A percentile compares a stretch with the other conserved stretches of the same genome.
Conservation (phyloP, 2,113 vertebrate genomes). For the Callorhinus ursinus region DNA sequence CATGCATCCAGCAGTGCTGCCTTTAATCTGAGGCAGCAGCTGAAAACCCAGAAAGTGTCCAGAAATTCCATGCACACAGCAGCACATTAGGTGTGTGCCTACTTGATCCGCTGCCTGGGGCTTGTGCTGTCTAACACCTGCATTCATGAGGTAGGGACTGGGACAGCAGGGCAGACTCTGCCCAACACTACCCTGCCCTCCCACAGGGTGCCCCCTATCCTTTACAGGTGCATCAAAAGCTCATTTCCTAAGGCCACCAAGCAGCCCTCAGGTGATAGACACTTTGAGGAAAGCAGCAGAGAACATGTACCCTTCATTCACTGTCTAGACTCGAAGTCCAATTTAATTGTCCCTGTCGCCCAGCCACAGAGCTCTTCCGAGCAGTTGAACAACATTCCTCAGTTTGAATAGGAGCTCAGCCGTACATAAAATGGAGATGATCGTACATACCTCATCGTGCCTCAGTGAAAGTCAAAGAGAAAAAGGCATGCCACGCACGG, state of each 20-base stretch:
- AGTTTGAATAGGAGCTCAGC: background rate
- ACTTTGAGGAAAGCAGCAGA: background rate
- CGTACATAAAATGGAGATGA: rapidly evolving
- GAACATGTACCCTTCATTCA: background rate
- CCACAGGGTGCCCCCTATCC: background rate
- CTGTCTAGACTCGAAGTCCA: no score
- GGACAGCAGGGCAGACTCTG: background rate
- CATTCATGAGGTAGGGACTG: background rate
- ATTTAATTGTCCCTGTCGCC: background rate
- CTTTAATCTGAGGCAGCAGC: background rate
- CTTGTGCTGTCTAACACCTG: background rate
- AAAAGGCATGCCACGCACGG: no score
- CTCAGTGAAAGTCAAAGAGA: background rate
- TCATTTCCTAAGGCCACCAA: background rate
- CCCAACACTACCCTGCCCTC: rapidly evolving
- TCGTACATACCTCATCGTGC: rapidly evolving
- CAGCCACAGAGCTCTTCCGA: no score
- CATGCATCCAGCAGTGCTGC: rapidly evolving
- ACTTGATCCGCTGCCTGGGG: background rate
- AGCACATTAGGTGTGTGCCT: no score
- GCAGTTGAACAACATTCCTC: background rate
- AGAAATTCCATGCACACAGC: no score
- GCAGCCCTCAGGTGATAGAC: background rate
- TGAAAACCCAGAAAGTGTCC: no score
- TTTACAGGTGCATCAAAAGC: background rate